Base-by-base conservation (phyloP, 2,797 vertebrate species). In the Pantherophis vulpinus region DNA sequence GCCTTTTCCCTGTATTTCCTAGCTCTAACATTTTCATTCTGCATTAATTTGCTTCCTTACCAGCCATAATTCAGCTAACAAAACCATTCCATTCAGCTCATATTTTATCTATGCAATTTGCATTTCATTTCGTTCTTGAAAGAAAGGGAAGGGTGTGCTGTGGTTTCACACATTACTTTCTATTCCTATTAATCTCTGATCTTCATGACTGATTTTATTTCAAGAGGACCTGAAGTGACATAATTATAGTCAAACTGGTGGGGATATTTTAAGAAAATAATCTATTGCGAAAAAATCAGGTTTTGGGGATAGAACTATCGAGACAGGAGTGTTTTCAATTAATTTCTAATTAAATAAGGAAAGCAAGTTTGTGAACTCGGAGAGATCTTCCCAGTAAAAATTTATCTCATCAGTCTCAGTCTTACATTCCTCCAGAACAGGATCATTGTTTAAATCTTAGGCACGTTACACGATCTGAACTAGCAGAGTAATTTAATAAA, bases 321-420 rank as follows among this genome's bases (percentile, higher is more conserved):
- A 95, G 92, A 87, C 94, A 96, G 94, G 98, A 98, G 95, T 98
- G 98, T 97, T 98, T 98, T 97, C 97, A 98, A 98, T 98, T 98
- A 98, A 98, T 97, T 97, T 96, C 97, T 98, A 98, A 98, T 98
- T 98, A 98, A 98, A 98, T 98, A 98, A 98, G 97, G 97, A 97
- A 98, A 98, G 97, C 96, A 98, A 98, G 97, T 98, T 97, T 94
- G 96, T 95, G 96, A 97, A 97, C 96, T 97, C 94, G 86, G 96
- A 97, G 94, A 98, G 97, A 97, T 97, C 97, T 97, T 97, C 92
- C 96, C 96, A 94, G 95, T 95, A 96, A 97, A 27, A 94, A 95
- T 98, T 98, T 98, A 98, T 98, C 98, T 98, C 97, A 97, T 97
- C 97, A 95, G 97, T 94, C 97, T 97, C 97, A 97, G 96, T 96